These are phyloP conservation scores for Drosophila gaucha DNA, from an alignment of 2,888 invertebrate species.

Conservation along the genomic window DNA sequence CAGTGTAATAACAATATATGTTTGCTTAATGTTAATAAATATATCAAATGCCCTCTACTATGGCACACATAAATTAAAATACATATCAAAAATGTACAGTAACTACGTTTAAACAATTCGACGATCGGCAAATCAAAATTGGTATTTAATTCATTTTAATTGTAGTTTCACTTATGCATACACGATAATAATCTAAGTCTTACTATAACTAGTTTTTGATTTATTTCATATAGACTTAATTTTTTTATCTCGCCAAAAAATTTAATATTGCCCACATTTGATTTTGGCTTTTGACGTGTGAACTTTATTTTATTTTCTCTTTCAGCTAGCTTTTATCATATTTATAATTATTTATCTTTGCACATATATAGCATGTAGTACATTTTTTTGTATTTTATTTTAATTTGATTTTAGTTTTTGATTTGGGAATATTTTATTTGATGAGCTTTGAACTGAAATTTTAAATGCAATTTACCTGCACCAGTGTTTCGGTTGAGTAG, in stretches of 20 bases:
- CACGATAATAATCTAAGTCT: conserved; percentile 22
- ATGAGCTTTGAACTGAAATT: conserved; percentile 40
- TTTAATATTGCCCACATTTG: not conserved
- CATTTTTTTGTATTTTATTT: conserved; percentile 30
- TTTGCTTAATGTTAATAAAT: conserved; percentile 77
- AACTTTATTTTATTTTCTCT: conserved; percentile 18
- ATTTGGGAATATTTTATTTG: conserved; percentile 46
- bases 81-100: conserved; percentile 38
- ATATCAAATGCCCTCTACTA: conserved; percentile 63
- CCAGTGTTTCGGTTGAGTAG: conserved; percentile 32
- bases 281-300: conserved; percentile 11
- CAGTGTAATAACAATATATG: conserved; percentile 79
- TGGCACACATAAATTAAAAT: conserved; percentile 49
- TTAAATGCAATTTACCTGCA: conserved; percentile 72
- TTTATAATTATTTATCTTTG: conserved; percentile 49
- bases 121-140: not conserved
- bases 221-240: conserved; percentile 12
- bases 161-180: conserved; percentile 9
- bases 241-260: conserved; percentile 12
- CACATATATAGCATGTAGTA: conserved; percentile 37
- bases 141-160: not conserved
- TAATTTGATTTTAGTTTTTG: conserved; percentile 67
- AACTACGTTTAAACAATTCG: not conserved
- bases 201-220: conserved; percentile 22
- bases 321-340: conserved; percentile 10